Evolutionary conservation across 1,140 invertebrate genomes (phyloP), one percentile per base, ranked within the genome.

Genomic region (Caenorhabditis remanei): DNA sequence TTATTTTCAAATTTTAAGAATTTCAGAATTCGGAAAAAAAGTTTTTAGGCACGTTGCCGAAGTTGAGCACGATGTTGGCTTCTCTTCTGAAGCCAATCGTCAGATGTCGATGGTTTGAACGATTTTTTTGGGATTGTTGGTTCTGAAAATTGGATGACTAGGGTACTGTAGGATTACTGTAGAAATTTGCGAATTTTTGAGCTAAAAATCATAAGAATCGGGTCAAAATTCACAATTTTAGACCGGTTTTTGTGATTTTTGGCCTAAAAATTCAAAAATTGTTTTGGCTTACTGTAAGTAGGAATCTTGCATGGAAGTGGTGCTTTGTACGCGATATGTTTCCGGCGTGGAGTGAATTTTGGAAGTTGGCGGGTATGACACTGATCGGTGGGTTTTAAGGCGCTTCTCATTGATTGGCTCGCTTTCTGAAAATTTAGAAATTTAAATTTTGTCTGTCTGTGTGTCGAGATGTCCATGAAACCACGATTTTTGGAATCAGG

Each of bases 301-400:
- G 43, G 19, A 1, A 79, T 40, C 41, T 79, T 79, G 71, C 71
- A 79, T n/a, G 71, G 71, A 53, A 79, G 71, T 79, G 71, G 71
- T 14, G 71, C 40, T n/a, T 79, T 79, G 46, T 50, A 79, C 6
- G 46, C 71, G n/a, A 79, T 75, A n/a, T 48, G 67, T 48, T 48
- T 43, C n/a, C 67, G 11, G 41, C 43, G 67, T 4, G 46, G 71
- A 7, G 19, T 79, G 65, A 43, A 75, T 32, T 75, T 43, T 19
- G 67, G 46, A 41, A 75, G 24, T n/a, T 79, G 71, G 14, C 71
- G 71, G 53, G 46, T 24, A n/a, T 50, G 13, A 11, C 71, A 79
- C 40, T 48, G 46, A 14, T 79, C 71, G 21, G 71, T 50, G 24
- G 71, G 71, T 24, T 24, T 79, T 2, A 21, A 11, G 71, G 24